phyloP scores from a whole-genome alignment of 2,797 vertebrate species.

The Clarias laeviceps region DNA sequence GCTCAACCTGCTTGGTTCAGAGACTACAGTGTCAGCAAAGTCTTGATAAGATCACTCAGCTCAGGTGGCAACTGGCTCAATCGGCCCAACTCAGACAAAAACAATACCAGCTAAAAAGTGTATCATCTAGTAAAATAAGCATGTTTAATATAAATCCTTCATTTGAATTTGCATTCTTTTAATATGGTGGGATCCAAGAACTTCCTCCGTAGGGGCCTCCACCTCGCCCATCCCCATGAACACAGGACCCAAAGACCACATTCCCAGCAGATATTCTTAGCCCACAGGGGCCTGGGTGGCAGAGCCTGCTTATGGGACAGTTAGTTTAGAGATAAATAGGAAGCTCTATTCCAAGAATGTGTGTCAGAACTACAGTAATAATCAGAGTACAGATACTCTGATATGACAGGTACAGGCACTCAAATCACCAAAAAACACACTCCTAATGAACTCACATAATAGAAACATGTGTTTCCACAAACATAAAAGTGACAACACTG shows the following conservation, averaged over 20 bases:
- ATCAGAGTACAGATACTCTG: not conserved
- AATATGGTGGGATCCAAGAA: conserved; percentile 15
- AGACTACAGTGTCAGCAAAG: conserved; percentile 34
- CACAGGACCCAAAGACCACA: conserved; percentile 48
- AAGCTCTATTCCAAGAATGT: conserved; percentile 25
- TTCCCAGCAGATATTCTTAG: conserved; percentile 57
- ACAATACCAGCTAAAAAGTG: not conserved
- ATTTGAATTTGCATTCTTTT: not conserved
- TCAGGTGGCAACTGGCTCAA: conserved; percentile 22
- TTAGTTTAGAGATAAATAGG: conserved; percentile 31
- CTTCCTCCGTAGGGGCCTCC: conserved; percentile 33
- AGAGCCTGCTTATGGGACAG: conserved; percentile 27
- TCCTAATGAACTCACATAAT: not conserved
- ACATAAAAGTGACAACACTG: conserved; percentile 7
- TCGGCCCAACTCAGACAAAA: not conserved
- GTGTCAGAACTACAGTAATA: not conserved
- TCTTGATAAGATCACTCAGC: conserved; percentile 11
- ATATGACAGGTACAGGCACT: no score
- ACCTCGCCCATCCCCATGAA: conserved; percentile 44
- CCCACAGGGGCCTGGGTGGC: conserved; percentile 25
- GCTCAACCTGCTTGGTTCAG: conserved; percentile 22
- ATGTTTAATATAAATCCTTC: not conserved
- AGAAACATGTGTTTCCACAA: not conserved
- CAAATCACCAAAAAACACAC: not conserved
- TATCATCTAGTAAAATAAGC: not conserved